Evolutionary conservation across 2,797 vertebrate species (phyloP).

Genomic region (Dallia pectoralis): DNA sequence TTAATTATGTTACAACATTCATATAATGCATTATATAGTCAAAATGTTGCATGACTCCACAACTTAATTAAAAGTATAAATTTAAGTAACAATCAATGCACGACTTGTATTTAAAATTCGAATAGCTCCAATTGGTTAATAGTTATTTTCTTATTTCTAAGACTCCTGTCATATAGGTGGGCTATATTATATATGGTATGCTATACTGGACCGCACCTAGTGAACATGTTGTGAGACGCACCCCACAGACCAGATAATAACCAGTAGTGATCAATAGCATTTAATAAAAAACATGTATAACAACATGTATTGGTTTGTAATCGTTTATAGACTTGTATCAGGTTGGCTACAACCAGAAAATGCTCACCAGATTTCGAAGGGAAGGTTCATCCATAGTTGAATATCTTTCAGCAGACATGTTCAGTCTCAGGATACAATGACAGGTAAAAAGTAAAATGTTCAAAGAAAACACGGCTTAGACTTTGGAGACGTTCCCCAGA

Average conservation of each 20-base stretch:
- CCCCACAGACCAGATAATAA: background rate
- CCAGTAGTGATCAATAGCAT: background rate
- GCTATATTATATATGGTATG: no score
- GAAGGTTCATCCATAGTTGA: constrained; percentile 83
- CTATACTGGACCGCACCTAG: background rate
- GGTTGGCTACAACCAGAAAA: background rate
- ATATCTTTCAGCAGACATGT: constrained; percentile 77
- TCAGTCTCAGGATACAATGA: constrained; percentile 22
- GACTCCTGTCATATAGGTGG: background rate
- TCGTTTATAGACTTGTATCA: no score
- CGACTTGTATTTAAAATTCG: background rate
- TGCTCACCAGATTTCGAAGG: constrained; percentile 84
- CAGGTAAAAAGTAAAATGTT: constrained; percentile 36
- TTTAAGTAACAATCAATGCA: background rate
- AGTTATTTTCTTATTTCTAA: background rate
- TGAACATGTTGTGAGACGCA: background rate
- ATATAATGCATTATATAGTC: background rate
- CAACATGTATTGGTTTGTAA: no score
- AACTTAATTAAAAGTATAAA: background rate
- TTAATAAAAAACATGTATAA: no score
- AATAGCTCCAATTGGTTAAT: background rate
- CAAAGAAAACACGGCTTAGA: background rate
- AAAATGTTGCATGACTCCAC: background rate
- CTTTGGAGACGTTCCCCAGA: background rate
- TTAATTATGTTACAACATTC: background rate